A percentile compares a stretch with the other conserved stretches of the same genome.
These are phyloP conservation scores for Drosophila bocki DNA, from an alignment of 1,140 invertebrate genomes.

Conservation along the genomic window DNA sequence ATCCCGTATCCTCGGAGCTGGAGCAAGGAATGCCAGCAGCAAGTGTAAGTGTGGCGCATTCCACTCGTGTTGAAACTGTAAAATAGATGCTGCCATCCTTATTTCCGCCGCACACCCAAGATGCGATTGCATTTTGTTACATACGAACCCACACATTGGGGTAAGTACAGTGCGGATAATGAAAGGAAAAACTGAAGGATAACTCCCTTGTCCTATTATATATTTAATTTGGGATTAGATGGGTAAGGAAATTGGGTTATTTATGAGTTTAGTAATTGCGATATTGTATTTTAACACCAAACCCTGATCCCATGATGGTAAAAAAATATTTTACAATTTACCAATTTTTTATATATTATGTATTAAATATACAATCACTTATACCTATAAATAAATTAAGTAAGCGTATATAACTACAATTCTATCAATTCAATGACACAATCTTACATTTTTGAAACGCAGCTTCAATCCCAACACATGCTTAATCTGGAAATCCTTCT, in stretches of 20 bases:
- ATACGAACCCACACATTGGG: conserved; percentile 14
- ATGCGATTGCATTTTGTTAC: conserved; percentile 53
- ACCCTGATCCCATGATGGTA: too few species aligned
- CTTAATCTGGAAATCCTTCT: conserved; percentile 59
- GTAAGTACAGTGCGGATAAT: conserved; percentile 19
- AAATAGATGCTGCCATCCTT: conserved; percentile 62
- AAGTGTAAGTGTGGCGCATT: conserved; percentile 81
- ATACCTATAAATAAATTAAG: neutral
- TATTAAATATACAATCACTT: too few species aligned
- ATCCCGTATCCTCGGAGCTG: conserved; percentile 26
- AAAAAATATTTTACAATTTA: too few species aligned
- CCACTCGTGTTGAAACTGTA: conserved; percentile 78
- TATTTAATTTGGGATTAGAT: too few species aligned
- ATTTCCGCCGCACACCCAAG: conserved; percentile 19
- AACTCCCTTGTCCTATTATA: neutral
- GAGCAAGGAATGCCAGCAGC: conserved; percentile 54
- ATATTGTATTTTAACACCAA: too few species aligned
- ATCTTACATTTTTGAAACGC: conserved; percentile 13
- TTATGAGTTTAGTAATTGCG: too few species aligned
- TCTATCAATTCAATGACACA: neutral
- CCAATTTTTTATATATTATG: too few species aligned
- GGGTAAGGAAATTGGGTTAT: too few species aligned
- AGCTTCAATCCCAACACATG: conserved; percentile 14
- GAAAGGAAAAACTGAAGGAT: neutral
- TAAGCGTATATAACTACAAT: neutral